These are phyloP conservation scores for Tachina lurida DNA, from an alignment of 2,888 invertebrate genomes.

Conservation along the genomic window DNA sequence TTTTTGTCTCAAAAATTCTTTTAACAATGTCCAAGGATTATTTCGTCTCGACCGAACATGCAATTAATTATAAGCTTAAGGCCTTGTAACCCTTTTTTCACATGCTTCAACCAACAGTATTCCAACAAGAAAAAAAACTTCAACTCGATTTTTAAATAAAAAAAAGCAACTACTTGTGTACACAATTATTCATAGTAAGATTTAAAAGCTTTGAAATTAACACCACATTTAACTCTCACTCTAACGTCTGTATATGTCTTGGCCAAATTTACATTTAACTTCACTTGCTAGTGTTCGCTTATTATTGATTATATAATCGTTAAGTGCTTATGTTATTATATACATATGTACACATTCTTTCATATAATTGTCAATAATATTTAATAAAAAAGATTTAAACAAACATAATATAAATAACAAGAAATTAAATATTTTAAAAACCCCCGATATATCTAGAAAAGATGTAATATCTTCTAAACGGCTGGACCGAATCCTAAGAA, in stretches of 20 bases:
- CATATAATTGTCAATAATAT: too few species aligned
- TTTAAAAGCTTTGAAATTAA: constrained; percentile 57
- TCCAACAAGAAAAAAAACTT: constrained; percentile 70
- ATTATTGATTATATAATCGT: constrained; percentile 21
- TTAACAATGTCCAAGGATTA: constrained; percentile 79
- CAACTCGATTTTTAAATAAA: not conserved
- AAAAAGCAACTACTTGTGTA: constrained; percentile 43
- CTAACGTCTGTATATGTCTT: constrained; percentile 11
- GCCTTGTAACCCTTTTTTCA: constrained; percentile 79
- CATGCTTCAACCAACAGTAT: constrained; percentile 56
- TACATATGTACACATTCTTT: not conserved
- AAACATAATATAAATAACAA: too few species aligned
- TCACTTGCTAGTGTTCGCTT: not conserved
- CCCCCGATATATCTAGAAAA: too few species aligned
- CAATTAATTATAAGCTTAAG: constrained; percentile 83
- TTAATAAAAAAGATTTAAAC: too few species aligned
- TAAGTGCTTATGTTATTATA: not conserved
- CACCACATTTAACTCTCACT: not conserved
- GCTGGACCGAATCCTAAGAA: too few species aligned
- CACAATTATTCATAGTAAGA: constrained; percentile 2
- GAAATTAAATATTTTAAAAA: too few species aligned
- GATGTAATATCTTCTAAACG: too few species aligned
- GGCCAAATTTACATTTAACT: constrained; percentile 45
- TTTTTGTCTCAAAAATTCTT: constrained; percentile 47
- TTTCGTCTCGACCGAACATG: constrained; percentile 83